Base-by-base conservation (phyloP, 2,113 vertebrate genomes). In the Cyphomyrus plagiostoma region DNA sequence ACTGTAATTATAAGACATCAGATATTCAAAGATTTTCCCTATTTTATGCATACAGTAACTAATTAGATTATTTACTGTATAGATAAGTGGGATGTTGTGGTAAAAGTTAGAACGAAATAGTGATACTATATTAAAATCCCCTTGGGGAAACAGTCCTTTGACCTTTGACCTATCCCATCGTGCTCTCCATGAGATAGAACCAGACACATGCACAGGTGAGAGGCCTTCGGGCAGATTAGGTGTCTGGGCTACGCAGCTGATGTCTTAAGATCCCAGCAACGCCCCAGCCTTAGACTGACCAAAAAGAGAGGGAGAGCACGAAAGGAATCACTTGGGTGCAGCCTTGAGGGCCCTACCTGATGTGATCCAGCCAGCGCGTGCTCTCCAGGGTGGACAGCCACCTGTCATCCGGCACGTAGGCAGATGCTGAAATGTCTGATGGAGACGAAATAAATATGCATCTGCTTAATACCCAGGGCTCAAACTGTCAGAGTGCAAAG, bases 341-440 rank as follows among this genome's bases (percentile, higher is more conserved):
- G 49, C 58, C 77, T 58, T 4, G 46, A 88, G 2, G 56, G 15
- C 0, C 49, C 91, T 96, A 99, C 98, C 97, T 97, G 82, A 95
- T 94, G 0, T 97, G 96, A 87, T 99, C 97, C 66, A 99, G 91
- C 98, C 98, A 99, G 80, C 91, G 97, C 0, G 97, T 98, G 50
- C 95, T 96, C 91, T 99, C 98, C 94, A 99, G 94, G 0, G 96
- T 96, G 0, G 98, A 99, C 19, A 99, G 95, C 98, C 98, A 99
- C 90, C 97, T 99, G 90, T 98, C 98, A 80, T 98, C 98, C 0
- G 96, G 94, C 8, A 96, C 94, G 0, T 94, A 94, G 89, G 95
- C 93, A 0, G 97, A 95, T 9, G 97, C 94, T 23, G 96, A 96
- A 88, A 96, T 95, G 91, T 98, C 97, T 98, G 91, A 15, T 53